Evolutionary conservation across 2,888 invertebrate genomes (phyloP).

Genomic region (Ferdinandea cuprea): DNA sequence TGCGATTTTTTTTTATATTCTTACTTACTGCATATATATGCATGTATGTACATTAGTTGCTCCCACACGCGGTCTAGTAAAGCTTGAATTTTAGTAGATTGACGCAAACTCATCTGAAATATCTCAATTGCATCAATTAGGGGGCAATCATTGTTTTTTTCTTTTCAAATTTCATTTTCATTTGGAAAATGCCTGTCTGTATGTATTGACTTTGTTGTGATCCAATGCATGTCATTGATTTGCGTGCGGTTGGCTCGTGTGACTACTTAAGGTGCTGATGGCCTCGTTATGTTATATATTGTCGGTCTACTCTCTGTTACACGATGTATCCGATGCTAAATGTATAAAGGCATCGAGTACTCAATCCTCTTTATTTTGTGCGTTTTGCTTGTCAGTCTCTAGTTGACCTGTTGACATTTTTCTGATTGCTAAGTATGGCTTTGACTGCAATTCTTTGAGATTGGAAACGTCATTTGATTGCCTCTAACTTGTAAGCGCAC

Average conservation of each 20-base stretch:
- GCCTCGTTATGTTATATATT: slow-evolving; percentile 40
- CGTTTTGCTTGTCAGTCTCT: slow-evolving; percentile 40
- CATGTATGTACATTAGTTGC: too few relatives aligned
- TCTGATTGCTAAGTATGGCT: slow-evolving; percentile 53
- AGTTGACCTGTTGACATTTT: slow-evolving; percentile 61
- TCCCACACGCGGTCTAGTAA: neutral
- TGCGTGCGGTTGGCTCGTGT: slow-evolving; percentile 66
- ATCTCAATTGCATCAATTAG: slow-evolving; percentile 17
- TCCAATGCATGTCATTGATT: slow-evolving; percentile 60
- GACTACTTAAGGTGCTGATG: slow-evolving; percentile 50
- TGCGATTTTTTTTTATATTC: neutral
- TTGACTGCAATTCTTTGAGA: neutral
- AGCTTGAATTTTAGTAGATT: neutral
- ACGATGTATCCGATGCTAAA: neutral
- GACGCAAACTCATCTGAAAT: neutral
- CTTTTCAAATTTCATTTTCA: slow-evolving; percentile 32
- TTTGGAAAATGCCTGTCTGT: slow-evolving; percentile 33
- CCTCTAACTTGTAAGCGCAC: slow-evolving; percentile 31
- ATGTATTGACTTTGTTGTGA: slow-evolving; percentile 16
- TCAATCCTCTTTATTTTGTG: slow-evolving; percentile 17
- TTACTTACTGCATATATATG: too few relatives aligned
- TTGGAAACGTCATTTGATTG: slow-evolving; percentile 19
- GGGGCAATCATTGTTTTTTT: neutral
- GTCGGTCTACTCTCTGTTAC: neutral
- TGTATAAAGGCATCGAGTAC: slow-evolving; percentile 4